These are phyloP conservation scores for Chinchilla lanigera DNA, from an alignment of 2,113 vertebrate species.

Conservation along the genomic window DNA sequence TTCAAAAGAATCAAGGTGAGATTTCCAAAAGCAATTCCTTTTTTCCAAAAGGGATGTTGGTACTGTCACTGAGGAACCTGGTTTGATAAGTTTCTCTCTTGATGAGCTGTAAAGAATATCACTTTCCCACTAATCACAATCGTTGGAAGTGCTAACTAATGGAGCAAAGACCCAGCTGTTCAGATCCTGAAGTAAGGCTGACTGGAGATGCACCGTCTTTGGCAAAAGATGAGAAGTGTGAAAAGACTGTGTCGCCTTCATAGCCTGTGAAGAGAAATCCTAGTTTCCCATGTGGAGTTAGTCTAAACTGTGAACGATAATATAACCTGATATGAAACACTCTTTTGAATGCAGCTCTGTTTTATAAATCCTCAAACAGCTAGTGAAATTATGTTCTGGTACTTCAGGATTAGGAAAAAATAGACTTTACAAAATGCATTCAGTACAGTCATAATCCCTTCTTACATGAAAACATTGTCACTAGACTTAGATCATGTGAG, in stretches of 20 bases:
- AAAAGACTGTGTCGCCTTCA: neutral
- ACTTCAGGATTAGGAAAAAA: neutral
- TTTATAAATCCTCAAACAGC: neutral
- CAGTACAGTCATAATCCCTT: neutral
- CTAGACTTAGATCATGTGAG: neutral
- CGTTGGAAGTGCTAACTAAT: neutral
- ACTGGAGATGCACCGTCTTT: neutral
- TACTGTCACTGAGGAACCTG: neutral
- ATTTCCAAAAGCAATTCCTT: neutral
- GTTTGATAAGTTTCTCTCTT: neutral
- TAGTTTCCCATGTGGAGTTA: neutral
- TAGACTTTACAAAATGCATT: neutral
- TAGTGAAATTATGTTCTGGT: neutral
- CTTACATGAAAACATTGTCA: neutral
- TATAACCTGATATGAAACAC: neutral
- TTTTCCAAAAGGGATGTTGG: neutral
- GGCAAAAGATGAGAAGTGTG: neutral
- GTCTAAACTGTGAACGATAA: neutral
- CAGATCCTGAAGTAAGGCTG: no score
- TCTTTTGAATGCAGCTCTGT: neutral
- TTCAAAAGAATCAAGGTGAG: neutral
- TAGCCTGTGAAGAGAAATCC: neutral
- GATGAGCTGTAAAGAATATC: neutral
- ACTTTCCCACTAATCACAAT: neutral
- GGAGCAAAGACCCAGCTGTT: neutral